These are phyloP conservation scores for Eupithecia insigniata DNA, from an alignment of 2,888 invertebrate species.

Conservation along the genomic window DNA sequence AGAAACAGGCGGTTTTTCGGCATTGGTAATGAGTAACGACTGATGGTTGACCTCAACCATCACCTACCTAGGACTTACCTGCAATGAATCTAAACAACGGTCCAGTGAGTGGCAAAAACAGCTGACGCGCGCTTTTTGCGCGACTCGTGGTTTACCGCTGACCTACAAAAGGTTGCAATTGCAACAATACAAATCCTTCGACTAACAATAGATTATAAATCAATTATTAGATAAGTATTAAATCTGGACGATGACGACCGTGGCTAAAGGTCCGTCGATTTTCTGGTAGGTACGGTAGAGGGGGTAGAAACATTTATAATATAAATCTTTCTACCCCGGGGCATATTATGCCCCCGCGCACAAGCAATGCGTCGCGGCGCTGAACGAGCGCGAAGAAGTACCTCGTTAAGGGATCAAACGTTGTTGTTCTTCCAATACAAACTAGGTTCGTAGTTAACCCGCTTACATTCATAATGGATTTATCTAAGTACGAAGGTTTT, in stretches of 20 bases:
- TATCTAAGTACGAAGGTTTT: too few relatives aligned
- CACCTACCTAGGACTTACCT: too few relatives aligned
- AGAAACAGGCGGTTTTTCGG: not conserved
- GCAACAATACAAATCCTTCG: slow-evolving; percentile 34
- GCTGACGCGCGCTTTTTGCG: slow-evolving; percentile 36
- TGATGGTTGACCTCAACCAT: too few relatives aligned
- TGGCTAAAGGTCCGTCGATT: not conserved
- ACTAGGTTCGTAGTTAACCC: too few relatives aligned
- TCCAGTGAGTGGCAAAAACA: slow-evolving; percentile 6
- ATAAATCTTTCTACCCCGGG: too few relatives aligned
- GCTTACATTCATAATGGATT: too few relatives aligned
- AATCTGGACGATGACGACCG: slow-evolving; percentile 19
- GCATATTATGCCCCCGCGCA: too few relatives aligned
- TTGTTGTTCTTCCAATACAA: too few relatives aligned
- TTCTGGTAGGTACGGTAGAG: not conserved
- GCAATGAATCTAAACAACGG: not conserved
- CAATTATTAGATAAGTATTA: slow-evolving; percentile 9
- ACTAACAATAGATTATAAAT: slow-evolving; percentile 32
- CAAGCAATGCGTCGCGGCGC: too few relatives aligned
- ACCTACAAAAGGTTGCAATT: slow-evolving; percentile 42
- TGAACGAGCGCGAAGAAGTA: too few relatives aligned
- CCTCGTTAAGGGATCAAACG: too few relatives aligned
- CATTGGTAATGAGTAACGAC: not conserved
- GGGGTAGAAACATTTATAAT: not conserved
- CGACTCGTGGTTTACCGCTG: slow-evolving; percentile 42